phyloP scores from a whole-genome alignment of 1,140 invertebrate genomes.

The Drosophila ogumai region DNA sequence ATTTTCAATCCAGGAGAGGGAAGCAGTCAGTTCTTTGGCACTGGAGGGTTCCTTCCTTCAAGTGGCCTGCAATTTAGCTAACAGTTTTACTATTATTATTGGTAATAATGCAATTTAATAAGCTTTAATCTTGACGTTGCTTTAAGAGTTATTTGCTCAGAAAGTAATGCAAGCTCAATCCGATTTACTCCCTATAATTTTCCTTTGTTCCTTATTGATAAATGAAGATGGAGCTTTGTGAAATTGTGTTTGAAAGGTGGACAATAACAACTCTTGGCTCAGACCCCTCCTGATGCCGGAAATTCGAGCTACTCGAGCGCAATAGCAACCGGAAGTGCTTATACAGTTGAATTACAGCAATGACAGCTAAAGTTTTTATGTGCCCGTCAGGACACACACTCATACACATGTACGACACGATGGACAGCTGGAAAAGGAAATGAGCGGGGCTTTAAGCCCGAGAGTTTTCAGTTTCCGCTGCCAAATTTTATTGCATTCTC shows the following conservation, averaged over 20 bases:
- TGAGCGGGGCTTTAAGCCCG: constrained; percentile 23
- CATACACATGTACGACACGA: constrained; percentile 13
- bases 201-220: background rate
- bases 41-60: constrained; percentile 8
- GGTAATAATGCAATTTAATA: background rate
- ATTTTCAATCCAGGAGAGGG: background rate
- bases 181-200: background rate
- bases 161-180: background rate
- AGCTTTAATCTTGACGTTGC: too few species aligned
- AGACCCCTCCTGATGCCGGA: constrained; percentile 20
- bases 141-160: background rate
- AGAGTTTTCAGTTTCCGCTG: constrained; percentile 55
- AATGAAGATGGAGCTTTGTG: constrained; percentile 1
- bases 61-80: constrained; percentile 25
- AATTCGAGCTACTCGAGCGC: constrained; percentile 44
- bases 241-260: constrained; percentile 7
- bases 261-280: constrained; percentile 9
- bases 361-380: constrained; percentile 69
- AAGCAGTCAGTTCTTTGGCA: constrained; percentile 17
- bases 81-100: constrained; percentile 2
- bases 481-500: constrained; percentile 56
- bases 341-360: constrained; percentile 68
- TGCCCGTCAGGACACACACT: constrained; percentile 36
- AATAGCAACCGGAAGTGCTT: constrained; percentile 71
- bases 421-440: constrained; percentile 33